phyloP scores from a whole-genome alignment of 2,888 invertebrate genomes.

The Caenorhabditis angaria region DNA sequence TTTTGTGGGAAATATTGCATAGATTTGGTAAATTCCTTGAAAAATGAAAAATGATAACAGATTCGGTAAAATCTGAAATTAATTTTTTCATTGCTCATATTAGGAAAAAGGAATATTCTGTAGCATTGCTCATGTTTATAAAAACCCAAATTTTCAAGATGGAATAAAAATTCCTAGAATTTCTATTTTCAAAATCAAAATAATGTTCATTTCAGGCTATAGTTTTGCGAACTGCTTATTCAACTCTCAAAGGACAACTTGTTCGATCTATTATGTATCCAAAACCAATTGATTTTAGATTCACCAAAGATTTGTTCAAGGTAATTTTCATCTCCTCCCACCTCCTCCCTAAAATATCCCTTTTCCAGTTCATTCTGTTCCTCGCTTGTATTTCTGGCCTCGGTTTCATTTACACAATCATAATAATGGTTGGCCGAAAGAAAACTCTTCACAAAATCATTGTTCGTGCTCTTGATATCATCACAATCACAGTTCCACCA shows the following conservation, averaged over 20 bases:
- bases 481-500: constrained; percentile 91
- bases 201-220: constrained; percentile 78
- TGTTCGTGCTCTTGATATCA: constrained; percentile 85
- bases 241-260: constrained; percentile 78
- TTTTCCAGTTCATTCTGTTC: constrained; percentile 48
- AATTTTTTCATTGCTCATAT: too few relatives aligned
- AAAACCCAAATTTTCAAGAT: too few relatives aligned
- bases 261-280: constrained; percentile 77
- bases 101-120: too few relatives aligned
- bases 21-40: too few relatives aligned
- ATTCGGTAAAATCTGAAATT: too few relatives aligned
- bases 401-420: constrained; percentile 80
- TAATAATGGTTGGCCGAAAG: constrained; percentile 80
- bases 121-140: too few relatives aligned
- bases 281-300: constrained; percentile 77
- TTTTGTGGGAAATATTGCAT: too few relatives aligned
- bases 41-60: too few relatives aligned
- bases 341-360: too few relatives aligned
- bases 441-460: constrained; percentile 75
- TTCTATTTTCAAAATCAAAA: background rate
- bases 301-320: constrained; percentile 76
- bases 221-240: constrained; percentile 81
- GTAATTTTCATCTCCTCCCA: too few relatives aligned
- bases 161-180: too few relatives aligned
- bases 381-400: constrained; percentile 49